Conservation (phyloP, 2,113 vertebrate genomes). For the Hippotragus niger region DNA sequence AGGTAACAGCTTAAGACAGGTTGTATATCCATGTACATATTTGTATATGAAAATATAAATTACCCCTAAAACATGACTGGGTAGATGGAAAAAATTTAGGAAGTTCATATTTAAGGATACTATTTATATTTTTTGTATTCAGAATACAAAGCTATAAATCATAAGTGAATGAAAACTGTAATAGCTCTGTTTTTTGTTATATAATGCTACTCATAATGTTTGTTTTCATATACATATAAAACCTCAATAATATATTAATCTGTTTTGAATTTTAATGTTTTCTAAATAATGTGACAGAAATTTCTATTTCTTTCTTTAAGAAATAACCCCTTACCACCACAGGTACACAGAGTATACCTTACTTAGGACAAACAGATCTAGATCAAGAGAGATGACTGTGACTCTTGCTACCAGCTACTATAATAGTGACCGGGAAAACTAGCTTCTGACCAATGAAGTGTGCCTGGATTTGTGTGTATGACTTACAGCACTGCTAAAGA, state of each 20-base stretch:
- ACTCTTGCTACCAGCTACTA: neutral
- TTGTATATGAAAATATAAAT: neutral
- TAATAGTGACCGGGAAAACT: neutral
- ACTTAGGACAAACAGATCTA: neutral
- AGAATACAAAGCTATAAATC: neutral
- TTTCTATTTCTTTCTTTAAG: neutral
- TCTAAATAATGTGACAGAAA: neutral
- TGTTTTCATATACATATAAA: neutral
- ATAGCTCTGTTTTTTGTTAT: neutral
- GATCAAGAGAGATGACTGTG: neutral
- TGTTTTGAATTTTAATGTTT: neutral
- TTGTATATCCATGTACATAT: neutral
- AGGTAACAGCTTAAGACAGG: neutral
- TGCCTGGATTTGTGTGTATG: neutral
- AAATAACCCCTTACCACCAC: neutral
- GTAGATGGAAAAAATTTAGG: neutral
- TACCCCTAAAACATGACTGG: neutral
- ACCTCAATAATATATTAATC: neutral
- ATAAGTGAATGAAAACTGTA: neutral
- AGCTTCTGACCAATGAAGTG: neutral
- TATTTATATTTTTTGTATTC: neutral
- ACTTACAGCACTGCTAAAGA: neutral
- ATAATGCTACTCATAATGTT: neutral
- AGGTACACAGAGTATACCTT: rapidly evolving
- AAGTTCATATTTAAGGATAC: neutral